Conservation (phyloP, 2,113 vertebrate genomes). For the Chloroceryle aenea region DNA sequence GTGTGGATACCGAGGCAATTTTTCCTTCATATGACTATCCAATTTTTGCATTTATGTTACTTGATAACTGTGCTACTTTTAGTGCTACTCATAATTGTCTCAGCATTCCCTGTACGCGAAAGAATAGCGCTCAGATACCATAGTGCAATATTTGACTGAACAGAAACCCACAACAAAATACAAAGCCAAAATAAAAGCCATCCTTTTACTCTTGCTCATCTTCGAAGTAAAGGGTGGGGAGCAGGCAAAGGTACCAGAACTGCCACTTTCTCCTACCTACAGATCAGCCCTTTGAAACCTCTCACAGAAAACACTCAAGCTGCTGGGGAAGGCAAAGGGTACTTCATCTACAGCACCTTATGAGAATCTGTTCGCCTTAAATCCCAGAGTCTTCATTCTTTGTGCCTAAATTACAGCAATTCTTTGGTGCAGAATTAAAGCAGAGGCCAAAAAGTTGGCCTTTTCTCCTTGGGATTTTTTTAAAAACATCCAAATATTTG, state of each 20-base stretch:
- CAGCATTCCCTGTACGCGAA: background rate
- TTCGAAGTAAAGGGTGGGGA: background rate
- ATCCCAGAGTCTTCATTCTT: background rate
- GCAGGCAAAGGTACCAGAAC: background rate
- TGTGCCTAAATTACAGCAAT: background rate
- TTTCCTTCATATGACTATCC: background rate
- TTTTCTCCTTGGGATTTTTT: background rate
- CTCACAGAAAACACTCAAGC: background rate
- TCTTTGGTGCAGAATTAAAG: background rate
- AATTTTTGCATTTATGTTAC: background rate
- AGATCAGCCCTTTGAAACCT: background rate
- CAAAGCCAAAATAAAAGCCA: slow-evolving; percentile 1
- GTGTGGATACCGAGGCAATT: background rate
- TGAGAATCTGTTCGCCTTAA: background rate
- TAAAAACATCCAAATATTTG: background rate
- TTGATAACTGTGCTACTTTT: background rate
- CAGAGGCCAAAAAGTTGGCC: background rate
- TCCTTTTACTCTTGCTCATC: background rate
- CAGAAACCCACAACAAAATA: background rate
- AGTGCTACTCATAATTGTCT: background rate
- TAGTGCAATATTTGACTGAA: background rate
- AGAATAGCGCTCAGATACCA: background rate
- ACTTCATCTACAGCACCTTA: background rate
- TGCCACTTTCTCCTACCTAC: background rate
- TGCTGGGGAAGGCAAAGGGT: background rate